These are phyloP conservation scores for Pogoniulus pusillus DNA, from an alignment of 2,797 vertebrate species.

Conservation along the genomic window DNA sequence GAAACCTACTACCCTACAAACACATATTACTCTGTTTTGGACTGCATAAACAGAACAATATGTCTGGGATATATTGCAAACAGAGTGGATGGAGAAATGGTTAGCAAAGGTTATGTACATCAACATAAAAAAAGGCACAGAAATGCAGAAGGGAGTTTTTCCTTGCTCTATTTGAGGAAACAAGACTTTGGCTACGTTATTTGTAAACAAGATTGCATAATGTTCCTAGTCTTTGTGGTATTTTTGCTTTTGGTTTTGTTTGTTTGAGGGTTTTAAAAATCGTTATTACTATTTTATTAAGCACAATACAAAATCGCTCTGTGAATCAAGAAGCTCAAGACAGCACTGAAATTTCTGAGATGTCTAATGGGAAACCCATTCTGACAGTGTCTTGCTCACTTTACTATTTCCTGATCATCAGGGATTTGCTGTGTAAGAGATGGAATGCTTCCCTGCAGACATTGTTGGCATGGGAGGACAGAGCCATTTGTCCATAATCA, in stretches of 20 bases:
- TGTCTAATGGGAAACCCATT: not conserved
- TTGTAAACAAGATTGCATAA: constrained; percentile 42
- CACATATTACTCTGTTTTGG: not conserved
- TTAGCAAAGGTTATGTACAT: not conserved
- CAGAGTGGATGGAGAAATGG: not conserved
- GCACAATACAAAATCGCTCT: constrained; percentile 1
- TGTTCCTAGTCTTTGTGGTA: not conserved
- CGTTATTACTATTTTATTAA: not conserved
- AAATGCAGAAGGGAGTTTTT: not conserved
- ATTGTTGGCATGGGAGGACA: not conserved
- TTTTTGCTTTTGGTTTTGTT: not conserved
- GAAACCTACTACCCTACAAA: not conserved
- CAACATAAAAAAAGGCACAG: not conserved
- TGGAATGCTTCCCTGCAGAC: not conserved
- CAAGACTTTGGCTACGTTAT: not conserved
- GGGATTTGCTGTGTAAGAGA: not conserved
- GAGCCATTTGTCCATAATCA: not conserved
- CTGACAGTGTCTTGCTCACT: not conserved
- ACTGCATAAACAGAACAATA: not conserved
- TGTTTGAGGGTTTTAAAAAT: rapidly evolving
- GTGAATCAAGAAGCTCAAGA: not conserved
- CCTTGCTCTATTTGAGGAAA: not conserved
- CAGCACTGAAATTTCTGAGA: not conserved
- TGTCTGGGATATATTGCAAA: not conserved
- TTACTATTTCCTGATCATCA: not conserved